A percentile compares a stretch with the other conserved stretches of the same genome.
Conservation (phyloP, 2,113 vertebrate species). For the Petrocephalus zakoni region DNA sequence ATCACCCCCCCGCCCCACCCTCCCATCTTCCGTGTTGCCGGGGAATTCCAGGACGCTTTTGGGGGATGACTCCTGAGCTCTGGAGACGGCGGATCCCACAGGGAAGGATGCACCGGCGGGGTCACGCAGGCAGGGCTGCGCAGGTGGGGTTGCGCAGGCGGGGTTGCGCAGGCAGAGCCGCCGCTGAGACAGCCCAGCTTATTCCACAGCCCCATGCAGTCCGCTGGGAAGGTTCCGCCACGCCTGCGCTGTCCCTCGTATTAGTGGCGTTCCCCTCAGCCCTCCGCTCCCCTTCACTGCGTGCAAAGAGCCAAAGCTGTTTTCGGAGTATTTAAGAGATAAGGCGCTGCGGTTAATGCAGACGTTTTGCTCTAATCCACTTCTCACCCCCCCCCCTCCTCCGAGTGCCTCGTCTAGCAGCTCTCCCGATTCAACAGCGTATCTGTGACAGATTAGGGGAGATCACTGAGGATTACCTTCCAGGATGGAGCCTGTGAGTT, state of each 20-base stretch:
- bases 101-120: background rate
- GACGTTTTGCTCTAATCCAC: slow-evolving; percentile 62
- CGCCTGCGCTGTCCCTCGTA: background rate
- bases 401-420: slow-evolving; percentile 40
- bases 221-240: background rate
- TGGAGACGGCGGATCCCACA: background rate
- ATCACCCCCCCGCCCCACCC: background rate
- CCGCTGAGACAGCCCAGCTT: background rate
- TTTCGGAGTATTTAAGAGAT: slow-evolving; percentile 62
- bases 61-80: background rate
- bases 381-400: slow-evolving; percentile 27
- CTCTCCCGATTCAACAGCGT: slow-evolving; percentile 54
- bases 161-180: background rate
- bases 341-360: slow-evolving; percentile 61
- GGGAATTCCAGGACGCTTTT: background rate
- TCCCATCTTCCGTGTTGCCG: background rate
- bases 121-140: too few species aligned
- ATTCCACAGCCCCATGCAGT: background rate
- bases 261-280: background rate
- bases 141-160: too few species aligned
- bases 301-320: slow-evolving; percentile 52
- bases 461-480: slow-evolving; percentile 67
- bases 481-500: slow-evolving; percentile 45
- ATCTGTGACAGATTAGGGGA: slow-evolving; percentile 70
- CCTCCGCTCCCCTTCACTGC: slow-evolving; percentile 21